These are phyloP conservation scores for Pipistrellus pygmaeus DNA, from an alignment of 2,797 vertebrate genomes.

Conservation along the genomic window DNA sequence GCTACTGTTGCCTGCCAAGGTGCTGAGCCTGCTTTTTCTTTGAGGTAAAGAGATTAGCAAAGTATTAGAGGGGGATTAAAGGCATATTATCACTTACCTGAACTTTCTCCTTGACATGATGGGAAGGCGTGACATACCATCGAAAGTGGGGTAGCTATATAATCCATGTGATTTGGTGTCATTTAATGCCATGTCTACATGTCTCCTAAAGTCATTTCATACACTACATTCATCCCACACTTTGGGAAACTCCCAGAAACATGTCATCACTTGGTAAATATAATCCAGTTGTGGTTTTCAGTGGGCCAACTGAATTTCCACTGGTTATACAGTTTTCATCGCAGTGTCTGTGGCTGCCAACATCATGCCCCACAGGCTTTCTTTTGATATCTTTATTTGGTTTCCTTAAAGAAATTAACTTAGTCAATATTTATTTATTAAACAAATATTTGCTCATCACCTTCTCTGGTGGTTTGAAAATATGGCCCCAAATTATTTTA, in stretches of 20 bases:
- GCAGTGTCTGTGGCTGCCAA: not conserved
- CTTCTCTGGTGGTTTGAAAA: not conserved
- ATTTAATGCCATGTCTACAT: not conserved
- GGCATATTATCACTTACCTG: not conserved
- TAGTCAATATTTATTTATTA: not conserved
- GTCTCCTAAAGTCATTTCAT: not conserved
- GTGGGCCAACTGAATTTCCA: not conserved
- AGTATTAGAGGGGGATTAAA: not conserved
- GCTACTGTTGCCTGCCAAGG: not conserved
- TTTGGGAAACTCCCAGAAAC: slow-evolving; percentile 36
- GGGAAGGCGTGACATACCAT: not conserved
- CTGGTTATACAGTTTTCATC: not conserved
- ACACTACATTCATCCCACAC: not conserved
- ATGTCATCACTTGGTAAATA: slow-evolving; percentile 55
- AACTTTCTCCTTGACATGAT: not conserved
- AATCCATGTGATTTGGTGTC: not conserved
- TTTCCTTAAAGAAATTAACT: not conserved
- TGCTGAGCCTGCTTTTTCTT: not conserved
- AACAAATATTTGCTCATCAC: not conserved
- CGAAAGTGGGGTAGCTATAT: not conserved
- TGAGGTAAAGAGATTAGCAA: not conserved
- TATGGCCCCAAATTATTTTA: not conserved
- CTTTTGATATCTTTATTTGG: not conserved
- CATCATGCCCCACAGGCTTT: fast-evolving
- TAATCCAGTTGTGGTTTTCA: not conserved